Percentiles rank a stretch among this genome's conserved stretches.
Evolutionary conservation across 2,113 vertebrate species (phyloP).

Genomic region (Plestiodon gilberti): DNA sequence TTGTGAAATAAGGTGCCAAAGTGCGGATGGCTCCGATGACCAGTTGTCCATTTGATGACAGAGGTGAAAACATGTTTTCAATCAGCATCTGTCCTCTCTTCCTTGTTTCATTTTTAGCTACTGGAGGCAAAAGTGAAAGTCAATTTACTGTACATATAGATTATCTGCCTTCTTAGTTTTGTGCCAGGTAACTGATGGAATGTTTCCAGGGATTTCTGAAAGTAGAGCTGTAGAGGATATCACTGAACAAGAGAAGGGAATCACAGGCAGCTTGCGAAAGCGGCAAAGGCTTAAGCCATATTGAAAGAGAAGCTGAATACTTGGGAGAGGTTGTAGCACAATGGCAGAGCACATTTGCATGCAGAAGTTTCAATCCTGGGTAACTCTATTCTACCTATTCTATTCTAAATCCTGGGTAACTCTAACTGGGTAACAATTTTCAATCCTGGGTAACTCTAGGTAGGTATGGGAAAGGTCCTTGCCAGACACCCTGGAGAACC

Average conservation of each 20-base stretch:
- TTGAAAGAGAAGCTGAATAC: not conserved
- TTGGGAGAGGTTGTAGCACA: no score
- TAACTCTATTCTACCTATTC: no score
- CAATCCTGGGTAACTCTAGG: no score
- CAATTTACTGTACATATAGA: conserved; percentile 46
- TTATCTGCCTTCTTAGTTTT: conserved; percentile 9
- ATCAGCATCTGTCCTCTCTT: conserved; percentile 43
- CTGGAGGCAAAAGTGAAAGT: conserved; percentile 47
- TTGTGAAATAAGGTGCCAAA: not conserved
- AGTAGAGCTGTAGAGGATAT: not conserved
- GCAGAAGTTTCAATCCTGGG: no score
- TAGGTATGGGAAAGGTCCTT: no score
- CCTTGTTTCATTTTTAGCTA: conserved; percentile 43
- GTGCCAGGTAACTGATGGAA: not conserved
- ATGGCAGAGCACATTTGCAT: no score
- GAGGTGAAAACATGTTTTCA: conserved; percentile 51
- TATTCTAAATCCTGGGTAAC: no score
- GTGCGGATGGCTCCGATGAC: conserved; percentile 44
- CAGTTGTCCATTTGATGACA: conserved; percentile 27
- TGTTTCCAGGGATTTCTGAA: no score
- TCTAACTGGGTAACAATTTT: no score
- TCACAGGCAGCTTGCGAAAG: accelerated
- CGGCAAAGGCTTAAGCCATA: accelerated
- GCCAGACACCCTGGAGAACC: no score
- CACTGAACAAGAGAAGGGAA: not conserved